Conservation (phyloP, 2,113 vertebrate species). For the Eretmochelys imbricata region DNA sequence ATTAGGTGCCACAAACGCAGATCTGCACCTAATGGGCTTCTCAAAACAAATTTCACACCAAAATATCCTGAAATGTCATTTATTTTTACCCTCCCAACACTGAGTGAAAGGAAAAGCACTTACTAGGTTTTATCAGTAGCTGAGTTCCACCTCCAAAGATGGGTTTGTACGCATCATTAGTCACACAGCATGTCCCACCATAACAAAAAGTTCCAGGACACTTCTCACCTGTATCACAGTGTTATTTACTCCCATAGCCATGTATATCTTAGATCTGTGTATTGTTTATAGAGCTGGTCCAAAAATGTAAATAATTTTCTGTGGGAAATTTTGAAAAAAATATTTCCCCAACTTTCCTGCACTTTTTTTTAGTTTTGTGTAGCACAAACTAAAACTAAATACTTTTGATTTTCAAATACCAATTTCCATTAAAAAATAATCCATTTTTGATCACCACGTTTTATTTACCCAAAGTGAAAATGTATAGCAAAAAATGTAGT, state of each 20-base stretch:
- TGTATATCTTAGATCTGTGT: neutral
- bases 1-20: too few relatives aligned
- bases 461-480: neutral
- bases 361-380: neutral
- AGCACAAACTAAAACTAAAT: neutral
- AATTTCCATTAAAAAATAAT: neutral
- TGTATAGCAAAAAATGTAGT: neutral
- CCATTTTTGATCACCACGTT: neutral
- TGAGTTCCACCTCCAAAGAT: slow-evolving; percentile 57
- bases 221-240: neutral
- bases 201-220: slow-evolving; percentile 8
- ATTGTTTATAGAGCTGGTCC: neutral
- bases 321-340: neutral
- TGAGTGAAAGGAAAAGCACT: slow-evolving; percentile 9
- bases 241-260: neutral
- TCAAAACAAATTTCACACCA: too few relatives aligned
- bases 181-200: slow-evolving; percentile 36
- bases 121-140: slow-evolving; percentile 55
- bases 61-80: neutral
- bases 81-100: neutral
- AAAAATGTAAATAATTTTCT: neutral
- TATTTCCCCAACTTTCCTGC: neutral
- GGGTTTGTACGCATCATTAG: neutral
- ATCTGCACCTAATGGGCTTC: too few relatives aligned
- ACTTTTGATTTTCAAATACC: neutral